phyloP scores from a whole-genome alignment of 2,113 vertebrate genomes.

The Oreochromis tanganicae region DNA sequence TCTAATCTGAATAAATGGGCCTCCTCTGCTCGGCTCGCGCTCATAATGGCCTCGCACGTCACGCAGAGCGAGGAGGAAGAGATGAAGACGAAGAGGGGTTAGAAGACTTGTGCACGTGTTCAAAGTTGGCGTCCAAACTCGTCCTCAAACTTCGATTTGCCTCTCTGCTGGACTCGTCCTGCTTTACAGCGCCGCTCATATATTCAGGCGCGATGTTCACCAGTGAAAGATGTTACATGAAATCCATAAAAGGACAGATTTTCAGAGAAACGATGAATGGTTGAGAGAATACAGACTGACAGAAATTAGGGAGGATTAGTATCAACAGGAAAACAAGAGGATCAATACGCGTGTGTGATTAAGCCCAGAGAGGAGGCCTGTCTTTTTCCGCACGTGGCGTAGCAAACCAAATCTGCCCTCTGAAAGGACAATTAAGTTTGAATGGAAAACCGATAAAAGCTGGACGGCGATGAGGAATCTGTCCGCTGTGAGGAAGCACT shows the following conservation, averaged over 20 bases:
- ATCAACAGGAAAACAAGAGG: not conserved
- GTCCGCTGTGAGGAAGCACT: not conserved
- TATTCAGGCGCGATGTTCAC: not conserved
- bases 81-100: slow-evolving; percentile 10
- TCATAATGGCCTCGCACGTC: slow-evolving; percentile 34
- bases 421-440: not conserved
- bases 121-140: not conserved
- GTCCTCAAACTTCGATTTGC: not conserved
- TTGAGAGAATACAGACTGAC: not conserved
- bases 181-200: not conserved
- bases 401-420: slow-evolving; percentile 1
- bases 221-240: rapidly evolving
- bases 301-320: not conserved
- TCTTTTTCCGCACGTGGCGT: not conserved
- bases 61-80: not conserved
- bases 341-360: slow-evolving; percentile 3
- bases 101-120: not conserved
- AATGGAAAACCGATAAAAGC: not conserved
- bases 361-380: not conserved
- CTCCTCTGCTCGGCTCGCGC: slow-evolving; percentile 10
- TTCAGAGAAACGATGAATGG: not conserved
- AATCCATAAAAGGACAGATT: not conserved
- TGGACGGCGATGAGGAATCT: not conserved
- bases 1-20: slow-evolving; percentile 74
- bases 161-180: not conserved